These are phyloP conservation scores for Setophaga coronata DNA, from an alignment of 2,113 vertebrate genomes.

Conservation along the genomic window DNA sequence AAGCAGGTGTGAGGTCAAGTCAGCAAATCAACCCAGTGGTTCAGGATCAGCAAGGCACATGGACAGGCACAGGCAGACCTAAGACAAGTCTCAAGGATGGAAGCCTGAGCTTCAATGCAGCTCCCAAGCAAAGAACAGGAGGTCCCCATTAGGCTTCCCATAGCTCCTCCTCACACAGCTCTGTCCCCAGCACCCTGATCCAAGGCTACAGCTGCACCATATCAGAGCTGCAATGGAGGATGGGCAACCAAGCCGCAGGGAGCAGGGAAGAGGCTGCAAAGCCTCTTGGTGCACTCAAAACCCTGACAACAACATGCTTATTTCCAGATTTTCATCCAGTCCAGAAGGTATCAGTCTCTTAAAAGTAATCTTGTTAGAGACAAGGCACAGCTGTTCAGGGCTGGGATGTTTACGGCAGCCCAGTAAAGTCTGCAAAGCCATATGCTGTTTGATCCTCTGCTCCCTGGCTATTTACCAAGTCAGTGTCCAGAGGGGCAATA, in stretches of 20 bases:
- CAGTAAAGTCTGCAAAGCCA: constrained; percentile 36
- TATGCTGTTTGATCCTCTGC: constrained; percentile 54
- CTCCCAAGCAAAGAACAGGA: background rate
- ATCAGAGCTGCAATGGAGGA: background rate
- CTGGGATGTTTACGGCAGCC: constrained; percentile 42
- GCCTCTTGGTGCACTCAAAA: background rate
- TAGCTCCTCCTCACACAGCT: background rate
- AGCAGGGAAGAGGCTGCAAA: background rate
- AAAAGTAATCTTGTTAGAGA: constrained; percentile 57
- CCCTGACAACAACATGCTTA: background rate
- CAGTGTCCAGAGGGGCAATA: constrained; percentile 18
- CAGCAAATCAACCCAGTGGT: background rate
- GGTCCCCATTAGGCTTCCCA: background rate
- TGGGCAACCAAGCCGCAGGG: background rate
- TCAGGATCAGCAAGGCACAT: background rate
- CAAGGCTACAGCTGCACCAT: background rate
- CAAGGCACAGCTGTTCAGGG: constrained; percentile 39
- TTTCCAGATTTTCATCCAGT: constrained; percentile 40
- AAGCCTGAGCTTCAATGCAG: background rate
- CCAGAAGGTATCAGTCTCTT: constrained; percentile 49
- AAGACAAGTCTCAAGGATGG: background rate
- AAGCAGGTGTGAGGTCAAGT: background rate
- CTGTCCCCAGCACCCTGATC: background rate
- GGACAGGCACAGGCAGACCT: background rate
- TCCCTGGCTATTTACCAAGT: constrained; percentile 50